Evolutionary conservation across 2,113 vertebrate species (phyloP).

Genomic region (Struthio camelus): DNA sequence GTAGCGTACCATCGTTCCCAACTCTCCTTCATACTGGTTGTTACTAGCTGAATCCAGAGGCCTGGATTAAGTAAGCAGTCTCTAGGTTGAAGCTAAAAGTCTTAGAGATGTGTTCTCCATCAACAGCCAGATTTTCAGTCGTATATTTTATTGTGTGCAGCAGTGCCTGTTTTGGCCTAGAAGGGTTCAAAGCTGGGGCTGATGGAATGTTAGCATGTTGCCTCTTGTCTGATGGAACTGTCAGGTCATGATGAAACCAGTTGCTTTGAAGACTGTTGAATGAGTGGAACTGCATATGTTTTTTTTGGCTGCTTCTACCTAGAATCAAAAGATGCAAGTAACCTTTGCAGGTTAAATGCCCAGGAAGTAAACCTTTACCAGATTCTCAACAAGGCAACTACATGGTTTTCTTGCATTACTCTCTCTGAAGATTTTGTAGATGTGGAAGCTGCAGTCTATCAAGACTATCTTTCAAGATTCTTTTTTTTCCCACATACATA

Average conservation of each 20-base stretch:
- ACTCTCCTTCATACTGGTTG: not conserved
- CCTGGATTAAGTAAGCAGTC: not conserved
- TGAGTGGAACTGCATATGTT: not conserved
- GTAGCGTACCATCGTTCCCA: rapidly evolving
- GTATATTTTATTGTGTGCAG: not conserved
- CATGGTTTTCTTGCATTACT: not conserved
- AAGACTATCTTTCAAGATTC: not conserved
- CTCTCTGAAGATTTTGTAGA: not conserved
- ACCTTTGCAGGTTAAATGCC: not conserved
- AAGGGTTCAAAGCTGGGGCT: not conserved
- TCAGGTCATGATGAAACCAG: not conserved
- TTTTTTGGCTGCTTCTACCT: not conserved
- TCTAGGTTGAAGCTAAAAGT: not conserved
- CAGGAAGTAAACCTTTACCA: not conserved
- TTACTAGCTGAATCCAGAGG: not conserved
- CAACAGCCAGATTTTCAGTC: not conserved
- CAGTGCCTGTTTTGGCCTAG: not conserved
- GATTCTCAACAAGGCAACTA: not conserved
- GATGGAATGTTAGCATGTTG: not conserved
- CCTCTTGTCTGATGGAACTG: not conserved
- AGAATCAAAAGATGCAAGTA: not conserved
- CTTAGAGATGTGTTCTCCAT: not conserved
- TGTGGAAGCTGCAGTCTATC: not conserved
- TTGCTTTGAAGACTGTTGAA: not conserved
- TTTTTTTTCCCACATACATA: not conserved